These are phyloP conservation scores for Andrena marginata DNA, from an alignment of 2,888 invertebrate genomes.

Conservation along the genomic window DNA sequence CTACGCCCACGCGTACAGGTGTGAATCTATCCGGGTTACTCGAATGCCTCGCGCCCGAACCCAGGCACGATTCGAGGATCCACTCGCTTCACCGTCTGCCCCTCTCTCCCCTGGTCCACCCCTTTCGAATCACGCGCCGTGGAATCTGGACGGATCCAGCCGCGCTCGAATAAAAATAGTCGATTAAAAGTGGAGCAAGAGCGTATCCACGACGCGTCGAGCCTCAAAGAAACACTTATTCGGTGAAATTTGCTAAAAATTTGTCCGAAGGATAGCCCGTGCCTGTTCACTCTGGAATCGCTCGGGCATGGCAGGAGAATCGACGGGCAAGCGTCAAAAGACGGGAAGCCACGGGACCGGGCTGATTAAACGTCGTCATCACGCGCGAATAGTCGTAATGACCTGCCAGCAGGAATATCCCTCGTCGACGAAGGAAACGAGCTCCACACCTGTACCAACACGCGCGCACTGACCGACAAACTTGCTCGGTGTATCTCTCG, in stretches of 20 bases:
- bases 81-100: conserved; percentile 34
- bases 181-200: background rate
- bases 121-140: conserved; percentile 15
- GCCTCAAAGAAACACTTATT: too few relatives aligned
- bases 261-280: background rate
- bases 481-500: too few relatives aligned
- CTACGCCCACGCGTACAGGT: conserved; percentile 71
- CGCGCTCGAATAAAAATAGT: background rate
- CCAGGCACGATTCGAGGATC: conserved; percentile 51
- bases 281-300: background rate
- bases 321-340: conserved; percentile 35
- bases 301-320: background rate
- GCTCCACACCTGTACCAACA: conserved; percentile 53
- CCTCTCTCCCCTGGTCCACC: background rate
- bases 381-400: conserved; percentile 66
- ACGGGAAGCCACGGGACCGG: conserved; percentile 57
- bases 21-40: conserved; percentile 65
- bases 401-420: conserved; percentile 64
- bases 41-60: conserved; percentile 36
- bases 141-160: conserved; percentile 24
- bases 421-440: conserved; percentile 6
- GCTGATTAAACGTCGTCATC: conserved; percentile 71
- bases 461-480: background rate
- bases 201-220: background rate
- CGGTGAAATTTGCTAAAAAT: too few relatives aligned